A percentile compares a stretch with the other conserved stretches of the same genome.
phyloP scores from a whole-genome alignment of 1,140 invertebrate species.

The Neelides sp. region DNA sequence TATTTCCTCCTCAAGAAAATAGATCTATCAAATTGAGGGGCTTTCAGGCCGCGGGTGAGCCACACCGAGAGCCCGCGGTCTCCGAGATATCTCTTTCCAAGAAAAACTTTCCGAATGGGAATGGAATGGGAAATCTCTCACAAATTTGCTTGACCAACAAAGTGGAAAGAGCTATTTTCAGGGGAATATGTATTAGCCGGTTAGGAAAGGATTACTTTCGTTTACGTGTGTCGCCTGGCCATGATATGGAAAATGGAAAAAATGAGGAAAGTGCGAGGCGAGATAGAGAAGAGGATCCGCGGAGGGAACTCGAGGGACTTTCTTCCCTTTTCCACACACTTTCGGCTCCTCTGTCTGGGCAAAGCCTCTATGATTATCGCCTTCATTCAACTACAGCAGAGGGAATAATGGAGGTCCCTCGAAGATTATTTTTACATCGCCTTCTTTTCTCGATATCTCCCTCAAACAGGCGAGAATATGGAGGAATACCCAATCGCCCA shows the following conservation, averaged over 20 bases:
- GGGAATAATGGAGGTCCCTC: constrained; percentile 30
- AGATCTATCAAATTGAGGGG: constrained; percentile 3
- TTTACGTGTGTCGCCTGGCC: too few species aligned
- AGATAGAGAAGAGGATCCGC: too few species aligned
- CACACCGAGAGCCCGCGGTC: constrained; percentile 26
- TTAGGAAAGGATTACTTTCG: too few species aligned
- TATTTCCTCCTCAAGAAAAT: constrained; percentile 18
- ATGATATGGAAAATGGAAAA: too few species aligned
- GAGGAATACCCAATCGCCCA: too few species aligned
- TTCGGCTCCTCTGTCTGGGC: constrained; percentile 2
- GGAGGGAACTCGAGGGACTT: not conserved
- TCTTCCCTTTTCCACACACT: not conserved
- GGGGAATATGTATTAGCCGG: constrained; percentile 20
- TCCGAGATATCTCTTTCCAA: constrained; percentile 28
- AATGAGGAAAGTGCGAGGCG: too few species aligned
- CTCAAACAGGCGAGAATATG: constrained; percentile 23
- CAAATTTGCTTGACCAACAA: constrained; percentile 32
- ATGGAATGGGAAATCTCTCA: constrained; percentile 31
- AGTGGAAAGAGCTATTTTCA: constrained; percentile 23
- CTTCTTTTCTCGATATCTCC: constrained; percentile 19
- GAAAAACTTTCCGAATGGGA: constrained; percentile 19
- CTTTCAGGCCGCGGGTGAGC: not conserved
- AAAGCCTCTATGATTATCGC: constrained; percentile 26
- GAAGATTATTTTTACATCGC: constrained; percentile 32
- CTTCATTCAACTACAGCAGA: constrained; percentile 29